phyloP scores from a whole-genome alignment of 1,140 invertebrate genomes.

The Zaprionus kolodkinae region DNA sequence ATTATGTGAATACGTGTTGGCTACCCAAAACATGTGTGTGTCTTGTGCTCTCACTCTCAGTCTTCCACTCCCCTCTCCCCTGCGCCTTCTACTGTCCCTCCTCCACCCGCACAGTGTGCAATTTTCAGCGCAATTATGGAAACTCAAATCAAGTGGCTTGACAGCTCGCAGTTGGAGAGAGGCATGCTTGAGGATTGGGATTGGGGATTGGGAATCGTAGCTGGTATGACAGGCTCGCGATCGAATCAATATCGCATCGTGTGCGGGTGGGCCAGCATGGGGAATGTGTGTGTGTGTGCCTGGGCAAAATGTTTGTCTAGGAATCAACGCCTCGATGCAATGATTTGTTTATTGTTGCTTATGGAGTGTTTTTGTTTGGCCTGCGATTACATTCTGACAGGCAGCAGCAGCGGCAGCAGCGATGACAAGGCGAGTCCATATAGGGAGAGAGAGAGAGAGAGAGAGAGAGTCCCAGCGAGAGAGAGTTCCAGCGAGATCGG shows the following conservation, averaged over 20 bases:
- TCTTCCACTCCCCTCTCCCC: background rate
- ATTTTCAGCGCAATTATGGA: constrained; percentile 64
- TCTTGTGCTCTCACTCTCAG: background rate
- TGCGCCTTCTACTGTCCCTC: too few species aligned
- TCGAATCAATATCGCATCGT: constrained; percentile 71
- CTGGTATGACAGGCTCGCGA: constrained; percentile 60
- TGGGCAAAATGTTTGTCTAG: constrained; percentile 55
- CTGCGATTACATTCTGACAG: constrained; percentile 62
- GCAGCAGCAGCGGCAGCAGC: constrained; percentile 19
- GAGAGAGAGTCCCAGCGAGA: constrained; percentile 6
- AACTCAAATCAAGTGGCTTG: constrained; percentile 72
- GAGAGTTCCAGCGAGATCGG: constrained; percentile 17
- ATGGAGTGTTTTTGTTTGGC: constrained; percentile 78
- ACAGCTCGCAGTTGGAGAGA: constrained; percentile 41
- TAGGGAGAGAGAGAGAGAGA: constrained; percentile 26
- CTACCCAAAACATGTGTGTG: constrained; percentile 17
- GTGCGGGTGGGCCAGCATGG: constrained; percentile 68
- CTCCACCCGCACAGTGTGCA: constrained; percentile 14
- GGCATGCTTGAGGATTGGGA: background rate
- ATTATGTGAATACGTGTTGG: constrained; percentile 1
- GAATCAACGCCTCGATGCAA: constrained; percentile 48
- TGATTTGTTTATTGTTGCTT: constrained; percentile 80
- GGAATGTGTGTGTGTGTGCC: constrained; percentile 10
- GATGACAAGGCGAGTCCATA: constrained; percentile 60
- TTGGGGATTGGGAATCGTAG: constrained; percentile 2